phyloP scores from a whole-genome alignment of 2,888 invertebrate species.

The Eutolmus rufibarbis region DNA sequence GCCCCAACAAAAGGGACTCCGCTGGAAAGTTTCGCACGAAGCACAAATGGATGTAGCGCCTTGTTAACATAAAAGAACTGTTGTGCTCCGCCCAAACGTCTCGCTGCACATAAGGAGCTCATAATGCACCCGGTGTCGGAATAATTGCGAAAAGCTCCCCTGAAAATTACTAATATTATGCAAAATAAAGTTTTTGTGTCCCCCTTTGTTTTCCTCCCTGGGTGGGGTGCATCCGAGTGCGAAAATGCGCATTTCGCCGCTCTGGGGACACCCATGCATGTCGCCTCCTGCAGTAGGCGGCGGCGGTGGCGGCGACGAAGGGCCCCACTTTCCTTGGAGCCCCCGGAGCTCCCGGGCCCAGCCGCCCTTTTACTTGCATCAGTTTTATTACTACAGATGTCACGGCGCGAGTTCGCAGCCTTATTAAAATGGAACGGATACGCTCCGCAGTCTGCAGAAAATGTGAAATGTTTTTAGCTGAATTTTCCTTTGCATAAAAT shows the following conservation, averaged over 20 bases:
- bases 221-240: background rate
- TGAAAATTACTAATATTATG: constrained; percentile 19
- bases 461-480: constrained; percentile 5
- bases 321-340: background rate
- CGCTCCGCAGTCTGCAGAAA: background rate
- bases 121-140: background rate
- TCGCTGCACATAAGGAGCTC: background rate
- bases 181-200: constrained; percentile 1
- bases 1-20: background rate
- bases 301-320: background rate
- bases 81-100: background rate
- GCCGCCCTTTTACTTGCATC: background rate
- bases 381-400: background rate
- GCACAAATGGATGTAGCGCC: background rate
- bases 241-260: background rate
- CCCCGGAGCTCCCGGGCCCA: background rate
- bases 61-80: constrained; percentile 17
- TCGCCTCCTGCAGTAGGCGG: background rate
- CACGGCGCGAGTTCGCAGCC: background rate
- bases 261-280: background rate
- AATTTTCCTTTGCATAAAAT: background rate
- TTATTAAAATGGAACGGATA: constrained; percentile 6
- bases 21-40: background rate
- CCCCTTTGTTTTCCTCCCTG: background rate
- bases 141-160: constrained; percentile 6